Evolutionary conservation across 2,113 vertebrate genomes (phyloP).

Genomic region (Pycnonotus jocosus): DNA sequence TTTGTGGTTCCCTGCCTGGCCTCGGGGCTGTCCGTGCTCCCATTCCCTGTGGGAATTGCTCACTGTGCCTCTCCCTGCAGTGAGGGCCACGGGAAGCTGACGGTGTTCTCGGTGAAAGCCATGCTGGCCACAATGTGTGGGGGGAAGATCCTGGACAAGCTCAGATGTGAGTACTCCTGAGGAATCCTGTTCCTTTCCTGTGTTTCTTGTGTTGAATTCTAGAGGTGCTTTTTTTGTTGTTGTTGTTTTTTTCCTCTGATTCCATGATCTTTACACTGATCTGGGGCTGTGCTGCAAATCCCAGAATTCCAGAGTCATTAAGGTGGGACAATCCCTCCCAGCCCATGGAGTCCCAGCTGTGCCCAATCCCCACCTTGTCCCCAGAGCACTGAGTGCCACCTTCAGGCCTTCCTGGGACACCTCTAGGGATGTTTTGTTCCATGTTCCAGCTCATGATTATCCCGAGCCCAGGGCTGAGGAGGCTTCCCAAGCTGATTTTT

Average conservation of each 20-base stretch:
- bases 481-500: no score
- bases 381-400: neutral
- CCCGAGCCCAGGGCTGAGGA: neutral
- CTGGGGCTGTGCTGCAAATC: neutral
- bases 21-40: no score
- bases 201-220: rapidly evolving
- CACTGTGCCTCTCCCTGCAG: slow-evolving; percentile 67
- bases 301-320: neutral
- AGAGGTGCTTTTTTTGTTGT: neutral
- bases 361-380: neutral
- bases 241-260: no score
- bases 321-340: neutral
- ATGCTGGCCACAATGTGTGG: slow-evolving; percentile 97
- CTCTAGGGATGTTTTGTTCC: neutral
- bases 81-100: slow-evolving; percentile 93
- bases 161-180: slow-evolving; percentile 85
- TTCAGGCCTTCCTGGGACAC: neutral
- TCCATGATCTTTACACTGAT: rapidly evolving
- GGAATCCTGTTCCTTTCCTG: neutral
- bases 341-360: neutral
- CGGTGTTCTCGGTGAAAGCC: slow-evolving; percentile 97
- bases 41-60: no score
- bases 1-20: no score
- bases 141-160: slow-evolving; percentile 95
- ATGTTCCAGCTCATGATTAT: neutral